phyloP scores from a whole-genome alignment of 2,113 vertebrate species.

The Thunnus thynnus region DNA sequence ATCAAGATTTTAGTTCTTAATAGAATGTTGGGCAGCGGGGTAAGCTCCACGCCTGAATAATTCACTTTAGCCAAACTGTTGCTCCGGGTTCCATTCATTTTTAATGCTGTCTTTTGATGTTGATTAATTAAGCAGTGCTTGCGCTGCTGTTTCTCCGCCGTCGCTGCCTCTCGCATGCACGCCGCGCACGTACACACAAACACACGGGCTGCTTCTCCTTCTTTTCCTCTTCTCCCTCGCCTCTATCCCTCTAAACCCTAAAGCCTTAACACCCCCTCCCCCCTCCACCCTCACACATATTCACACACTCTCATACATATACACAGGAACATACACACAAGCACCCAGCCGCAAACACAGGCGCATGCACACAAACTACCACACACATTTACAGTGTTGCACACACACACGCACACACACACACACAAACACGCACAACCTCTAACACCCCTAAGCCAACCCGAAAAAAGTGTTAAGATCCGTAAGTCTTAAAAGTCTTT shows the following conservation, averaged over 20 bases:
- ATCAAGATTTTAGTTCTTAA: constrained; percentile 76
- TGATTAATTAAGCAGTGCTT: constrained; percentile 87
- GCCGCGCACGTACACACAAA: constrained; percentile 40
- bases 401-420: constrained; percentile 1
- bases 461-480: constrained; percentile 69
- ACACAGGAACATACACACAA: constrained; percentile 41
- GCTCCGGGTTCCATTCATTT: constrained; percentile 85
- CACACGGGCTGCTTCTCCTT: constrained; percentile 41
- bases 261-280: constrained; percentile 57
- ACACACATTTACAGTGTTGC: constrained; percentile 38
- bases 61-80: constrained; percentile 86
- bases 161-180: constrained; percentile 50
- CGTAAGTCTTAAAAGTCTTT: constrained; percentile 74
- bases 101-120: constrained; percentile 88
- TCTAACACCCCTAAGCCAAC: constrained; percentile 60
- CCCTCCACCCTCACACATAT: neutral
- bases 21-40: constrained; percentile 79
- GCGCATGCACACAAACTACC: neutral
- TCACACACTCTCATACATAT: constrained; percentile 37
- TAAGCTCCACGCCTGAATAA: constrained; percentile 82
- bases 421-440: constrained; percentile 18
- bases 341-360: constrained; percentile 10
- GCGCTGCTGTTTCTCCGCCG: constrained; percentile 77
- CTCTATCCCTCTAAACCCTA: constrained; percentile 72
- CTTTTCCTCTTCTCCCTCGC: constrained; percentile 47